Evolutionary conservation across 37 sponge, comb jelly and placozoan genomes (phyloP).

Genomic region (Tethya wilhelma): DNA sequence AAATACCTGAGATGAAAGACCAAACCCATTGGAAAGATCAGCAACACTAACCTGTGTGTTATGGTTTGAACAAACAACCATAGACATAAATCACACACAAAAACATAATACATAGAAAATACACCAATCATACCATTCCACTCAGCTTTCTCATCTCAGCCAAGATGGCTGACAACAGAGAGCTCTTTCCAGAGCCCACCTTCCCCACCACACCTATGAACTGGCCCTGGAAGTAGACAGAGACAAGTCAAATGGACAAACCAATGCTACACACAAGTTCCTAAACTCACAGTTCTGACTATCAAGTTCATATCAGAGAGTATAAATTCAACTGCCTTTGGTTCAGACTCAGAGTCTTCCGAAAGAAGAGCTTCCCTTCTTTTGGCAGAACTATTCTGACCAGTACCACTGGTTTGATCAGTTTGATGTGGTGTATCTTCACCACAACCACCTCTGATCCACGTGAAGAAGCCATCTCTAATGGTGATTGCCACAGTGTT

Average conservation of each 20-base stretch:
- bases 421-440: neutral
- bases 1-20: constrained; percentile 53
- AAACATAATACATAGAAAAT: neutral
- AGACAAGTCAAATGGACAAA: too few relatives aligned
- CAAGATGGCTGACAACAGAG: constrained; percentile 89
- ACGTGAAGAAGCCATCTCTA: constrained; percentile 59
- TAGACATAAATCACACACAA: neutral
- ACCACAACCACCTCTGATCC: constrained; percentile 28
- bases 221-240: constrained; percentile 85
- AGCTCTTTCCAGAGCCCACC: constrained; percentile 94
- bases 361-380: too few relatives aligned
- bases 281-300: constrained; percentile 21
- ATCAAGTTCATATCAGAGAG: constrained; percentile 37
- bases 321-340: constrained; percentile 10
- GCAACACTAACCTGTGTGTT: constrained; percentile 39
- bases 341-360: neutral
- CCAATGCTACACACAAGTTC: constrained; percentile 2
- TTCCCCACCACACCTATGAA: constrained; percentile 88
- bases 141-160: constrained; percentile 79
- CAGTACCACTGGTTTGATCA: neutral
- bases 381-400: too few relatives aligned
- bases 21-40: constrained; percentile 42
- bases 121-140: constrained; percentile 64
- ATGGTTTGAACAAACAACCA: neutral
- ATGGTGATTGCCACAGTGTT: constrained; percentile 34